Conservation (phyloP, 2,113 vertebrate species). For the Pachypanchax playfairii region DNA sequence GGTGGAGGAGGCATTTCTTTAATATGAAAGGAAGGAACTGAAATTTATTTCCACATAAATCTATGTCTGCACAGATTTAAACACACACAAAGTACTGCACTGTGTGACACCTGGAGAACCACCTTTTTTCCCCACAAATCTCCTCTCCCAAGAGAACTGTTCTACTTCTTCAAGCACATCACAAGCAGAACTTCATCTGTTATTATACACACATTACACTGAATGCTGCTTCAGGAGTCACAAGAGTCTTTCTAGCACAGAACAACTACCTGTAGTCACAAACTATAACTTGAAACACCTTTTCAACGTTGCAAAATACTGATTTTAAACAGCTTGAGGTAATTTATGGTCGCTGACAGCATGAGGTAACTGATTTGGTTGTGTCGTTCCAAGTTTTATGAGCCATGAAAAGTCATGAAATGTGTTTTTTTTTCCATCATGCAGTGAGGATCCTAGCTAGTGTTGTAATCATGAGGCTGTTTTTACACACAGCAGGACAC, state of each 20-base stretch:
- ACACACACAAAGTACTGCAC: slow-evolving; percentile 8
- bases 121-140: slow-evolving; percentile 36
- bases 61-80: not conserved
- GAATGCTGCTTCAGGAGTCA: slow-evolving; percentile 14
- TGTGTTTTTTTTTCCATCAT: slow-evolving; percentile 17
- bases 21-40: slow-evolving; percentile 46
- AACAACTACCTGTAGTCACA: slow-evolving; percentile 31
- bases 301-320: slow-evolving; percentile 7
- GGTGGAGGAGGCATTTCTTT: slow-evolving; percentile 32
- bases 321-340: slow-evolving; percentile 14
- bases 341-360: slow-evolving; percentile 29
- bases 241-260: slow-evolving; percentile 19
- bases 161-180: slow-evolving; percentile 59
- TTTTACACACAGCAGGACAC: not conserved
- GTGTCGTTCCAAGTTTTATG: slow-evolving; percentile 27
- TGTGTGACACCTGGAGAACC: slow-evolving; percentile 56
- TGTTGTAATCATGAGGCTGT: slow-evolving; percentile 7
- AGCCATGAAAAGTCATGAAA: slow-evolving; percentile 22
- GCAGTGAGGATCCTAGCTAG: slow-evolving; percentile 3
- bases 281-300: slow-evolving; percentile 30
- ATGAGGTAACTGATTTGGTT: slow-evolving; percentile 13
- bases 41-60: slow-evolving; percentile 17
- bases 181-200: slow-evolving; percentile 48
- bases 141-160: slow-evolving; percentile 49
- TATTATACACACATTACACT: slow-evolving; percentile 23